Conservation (phyloP, 1,140 invertebrate species). For the Cecropterus lyciades region DNA sequence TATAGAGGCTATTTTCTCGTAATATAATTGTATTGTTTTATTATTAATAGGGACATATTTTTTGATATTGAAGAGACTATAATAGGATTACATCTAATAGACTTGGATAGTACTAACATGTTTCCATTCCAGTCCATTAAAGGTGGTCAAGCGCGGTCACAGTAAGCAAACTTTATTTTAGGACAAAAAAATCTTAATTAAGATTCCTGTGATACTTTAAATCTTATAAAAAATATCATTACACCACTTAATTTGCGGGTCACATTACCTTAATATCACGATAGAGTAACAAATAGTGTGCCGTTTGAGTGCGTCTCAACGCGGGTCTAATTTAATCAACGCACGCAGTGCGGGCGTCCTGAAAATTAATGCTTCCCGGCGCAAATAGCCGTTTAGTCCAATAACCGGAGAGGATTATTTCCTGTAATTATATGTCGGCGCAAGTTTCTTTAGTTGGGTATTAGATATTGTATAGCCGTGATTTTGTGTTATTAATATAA, state of each 20-base stretch:
- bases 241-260: not conserved
- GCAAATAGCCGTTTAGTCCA: slow-evolving; percentile 42
- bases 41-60: too few relatives aligned
- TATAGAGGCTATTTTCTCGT: slow-evolving; percentile 5
- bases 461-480: not conserved
- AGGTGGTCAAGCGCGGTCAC: too few relatives aligned
- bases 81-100: too few relatives aligned
- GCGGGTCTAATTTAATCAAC: slow-evolving; percentile 46
- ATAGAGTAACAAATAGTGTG: slow-evolving; percentile 33
- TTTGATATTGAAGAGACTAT: too few relatives aligned
- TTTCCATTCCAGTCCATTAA: too few relatives aligned
- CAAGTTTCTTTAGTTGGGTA: not conserved
- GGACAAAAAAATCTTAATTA: too few relatives aligned
- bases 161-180: too few relatives aligned
- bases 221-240: not conserved
- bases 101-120: too few relatives aligned
- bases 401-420: slow-evolving; percentile 46
- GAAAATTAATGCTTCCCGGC: slow-evolving; percentile 29
- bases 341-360: slow-evolving; percentile 15
- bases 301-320: slow-evolving; percentile 30
- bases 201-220: too few relatives aligned
- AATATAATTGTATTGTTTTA: too few relatives aligned
- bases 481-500: not conserved
- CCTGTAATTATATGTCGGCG: slow-evolving; percentile 37
- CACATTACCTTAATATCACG: not conserved